Evolutionary conservation across 2,113 vertebrate genomes (phyloP), one percentile per base, ranked within the genome.

Genomic region (Cyanoliseus patagonus): DNA sequence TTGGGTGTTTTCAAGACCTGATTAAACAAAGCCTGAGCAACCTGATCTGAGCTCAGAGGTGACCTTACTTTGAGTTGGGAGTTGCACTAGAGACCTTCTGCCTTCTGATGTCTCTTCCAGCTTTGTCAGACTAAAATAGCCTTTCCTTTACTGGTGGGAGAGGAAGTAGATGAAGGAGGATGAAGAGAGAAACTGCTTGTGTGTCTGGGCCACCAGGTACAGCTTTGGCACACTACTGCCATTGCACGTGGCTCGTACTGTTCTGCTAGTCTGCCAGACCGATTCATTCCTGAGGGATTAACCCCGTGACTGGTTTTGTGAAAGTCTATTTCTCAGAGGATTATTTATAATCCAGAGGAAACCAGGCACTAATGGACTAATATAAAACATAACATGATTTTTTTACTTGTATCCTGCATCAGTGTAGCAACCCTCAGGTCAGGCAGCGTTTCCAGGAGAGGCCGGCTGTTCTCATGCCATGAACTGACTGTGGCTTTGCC

Each of bases 291-390:
- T 25, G 18, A 66, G 49, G 82, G 78, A 91, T 92, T 94, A 94
- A 83, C 82, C 70, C 53, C 28, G 31, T 3, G 27, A 7, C 74
- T 81, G 41, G 39, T 82, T 84, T 57, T 85, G 70, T 94, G 87
- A 84, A 92, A 90, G 25, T 41, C 69, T 67, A 2, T 95, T 95
- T 90, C 85, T 80, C 46, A 44, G 52, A 70, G 82, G 70, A 85
- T 85, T 96, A 83, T 63, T 67, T 63, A 49, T 42, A 91, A 83
- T 86, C 59, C 41, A 31, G 63, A 83, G 59, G 78, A 95, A 95
- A 80, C n/a, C 10, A 67, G 67, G 20, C 31, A 63, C 66, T 91
- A 80, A 95, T 70, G 78, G 79, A 74, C 61, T 83, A 77, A 92
- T 74, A 94, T 33, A 90, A 90, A 94, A 69, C 67, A 85, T 63